Conservation (phyloP, 2,888 invertebrate species). For the Mythimna albipuncta region DNA sequence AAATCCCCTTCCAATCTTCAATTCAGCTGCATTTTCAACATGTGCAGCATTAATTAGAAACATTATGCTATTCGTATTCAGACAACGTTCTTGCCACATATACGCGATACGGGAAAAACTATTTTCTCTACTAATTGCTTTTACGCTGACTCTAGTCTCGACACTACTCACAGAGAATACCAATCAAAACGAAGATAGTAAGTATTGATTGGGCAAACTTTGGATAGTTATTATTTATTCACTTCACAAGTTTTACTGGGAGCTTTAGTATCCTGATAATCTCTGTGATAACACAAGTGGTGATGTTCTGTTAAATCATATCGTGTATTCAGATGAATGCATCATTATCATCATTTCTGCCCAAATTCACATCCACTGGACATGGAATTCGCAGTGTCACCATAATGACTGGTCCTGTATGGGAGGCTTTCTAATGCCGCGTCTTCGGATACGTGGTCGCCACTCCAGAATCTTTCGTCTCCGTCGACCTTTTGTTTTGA, state of each 20-base stretch:
- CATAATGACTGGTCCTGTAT: too few relatives aligned
- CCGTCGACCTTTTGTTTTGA: too few relatives aligned
- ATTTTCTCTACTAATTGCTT: constrained; percentile 58
- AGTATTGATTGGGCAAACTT: constrained; percentile 49
- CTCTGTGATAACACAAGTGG: not conserved
- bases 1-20: not conserved
- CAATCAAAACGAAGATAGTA: constrained; percentile 49
- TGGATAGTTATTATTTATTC: constrained; percentile 35
- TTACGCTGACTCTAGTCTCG: constrained; percentile 52
- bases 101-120: constrained; percentile 47
- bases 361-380: too few relatives aligned
- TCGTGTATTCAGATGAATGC: too few relatives aligned
- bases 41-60: constrained; percentile 24
- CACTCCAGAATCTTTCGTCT: too few relatives aligned
- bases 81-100: constrained; percentile 32
- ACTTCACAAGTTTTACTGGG: constrained; percentile 10
- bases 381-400: too few relatives aligned
- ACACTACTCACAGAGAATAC: constrained; percentile 50
- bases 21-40: constrained; percentile 10
- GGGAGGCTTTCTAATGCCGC: too few relatives aligned
- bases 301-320: too few relatives aligned
- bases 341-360: too few relatives aligned
- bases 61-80: constrained; percentile 24
- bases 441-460: too few relatives aligned
- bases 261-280: constrained; percentile 5